These are phyloP conservation scores for Drosophila bocki DNA, from an alignment of 1,140 invertebrate genomes.

Conservation along the genomic window DNA sequence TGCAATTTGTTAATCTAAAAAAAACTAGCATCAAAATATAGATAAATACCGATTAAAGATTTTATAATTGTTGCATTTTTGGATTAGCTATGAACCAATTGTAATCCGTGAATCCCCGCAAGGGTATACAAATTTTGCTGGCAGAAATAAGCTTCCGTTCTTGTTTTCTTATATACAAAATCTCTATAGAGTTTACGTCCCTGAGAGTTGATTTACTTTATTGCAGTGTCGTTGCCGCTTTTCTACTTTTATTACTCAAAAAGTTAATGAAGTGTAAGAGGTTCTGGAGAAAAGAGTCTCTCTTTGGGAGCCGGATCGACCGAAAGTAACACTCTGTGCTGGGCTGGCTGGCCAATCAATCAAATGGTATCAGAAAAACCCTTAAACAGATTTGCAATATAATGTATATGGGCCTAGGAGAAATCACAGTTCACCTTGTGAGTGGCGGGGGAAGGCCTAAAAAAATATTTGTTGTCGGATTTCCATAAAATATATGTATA, in stretches of 20 bases:
- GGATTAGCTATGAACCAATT: too few relatives aligned
- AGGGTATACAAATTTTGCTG: too few relatives aligned
- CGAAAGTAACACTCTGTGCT: neutral
- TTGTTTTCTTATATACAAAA: neutral
- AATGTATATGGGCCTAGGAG: constrained; percentile 4
- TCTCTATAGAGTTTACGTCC: neutral
- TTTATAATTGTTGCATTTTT: too few relatives aligned
- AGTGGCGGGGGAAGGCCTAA: neutral
- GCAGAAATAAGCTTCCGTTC: too few relatives aligned
- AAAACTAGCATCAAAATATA: too few relatives aligned
- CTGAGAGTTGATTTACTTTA: constrained; percentile 1
- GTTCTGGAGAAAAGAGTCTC: neutral
- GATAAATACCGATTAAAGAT: too few relatives aligned
- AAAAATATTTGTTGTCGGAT: constrained; percentile 29
- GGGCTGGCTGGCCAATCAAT: constrained; percentile 22
- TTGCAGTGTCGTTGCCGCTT: neutral
- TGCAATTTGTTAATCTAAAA: too few relatives aligned
- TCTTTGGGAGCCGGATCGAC: too few relatives aligned
- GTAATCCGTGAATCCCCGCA: too few relatives aligned
- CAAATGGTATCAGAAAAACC: constrained; percentile 32
- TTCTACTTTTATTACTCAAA: constrained; percentile 16
- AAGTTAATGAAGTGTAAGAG: constrained; percentile 33
- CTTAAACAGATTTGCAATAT: constrained; percentile 32
- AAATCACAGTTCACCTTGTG: constrained; percentile 12
- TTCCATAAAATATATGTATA: constrained; percentile 35